phyloP scores from a whole-genome alignment of 2,113 vertebrate genomes.

The Acrocephalus kingi region DNA sequence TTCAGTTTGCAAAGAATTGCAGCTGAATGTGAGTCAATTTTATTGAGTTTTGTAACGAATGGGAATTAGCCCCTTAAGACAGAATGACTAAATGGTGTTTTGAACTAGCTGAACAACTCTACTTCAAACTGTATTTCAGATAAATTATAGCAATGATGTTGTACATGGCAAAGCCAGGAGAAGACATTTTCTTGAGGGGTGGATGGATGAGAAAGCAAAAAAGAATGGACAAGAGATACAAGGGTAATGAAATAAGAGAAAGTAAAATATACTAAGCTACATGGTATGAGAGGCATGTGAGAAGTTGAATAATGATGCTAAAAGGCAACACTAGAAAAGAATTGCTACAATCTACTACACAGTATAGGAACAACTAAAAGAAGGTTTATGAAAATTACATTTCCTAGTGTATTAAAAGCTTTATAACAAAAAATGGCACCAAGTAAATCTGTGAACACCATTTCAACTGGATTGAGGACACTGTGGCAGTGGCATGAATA shows the following conservation, averaged over 20 bases:
- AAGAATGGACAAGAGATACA: not conserved
- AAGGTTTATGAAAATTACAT: not conserved
- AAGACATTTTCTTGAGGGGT: not conserved
- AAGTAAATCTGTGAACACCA: not conserved
- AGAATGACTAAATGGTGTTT: not conserved
- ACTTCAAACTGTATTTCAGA: not conserved
- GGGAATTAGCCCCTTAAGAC: not conserved
- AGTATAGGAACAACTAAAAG: not conserved
- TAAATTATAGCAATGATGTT: not conserved
- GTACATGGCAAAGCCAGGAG: not conserved
- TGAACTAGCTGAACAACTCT: not conserved
- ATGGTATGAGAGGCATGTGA: not conserved
- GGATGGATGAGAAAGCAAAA: constrained; percentile 8
- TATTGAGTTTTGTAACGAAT: not conserved
- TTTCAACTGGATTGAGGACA: not conserved
- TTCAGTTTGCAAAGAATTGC: not conserved
- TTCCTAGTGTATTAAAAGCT: not conserved
- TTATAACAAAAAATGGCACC: not conserved
- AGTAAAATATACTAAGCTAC: constrained; percentile 16
- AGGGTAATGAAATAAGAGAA: not conserved
- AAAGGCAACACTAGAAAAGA: not conserved
- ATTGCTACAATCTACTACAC: not conserved
- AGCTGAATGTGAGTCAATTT: not conserved
- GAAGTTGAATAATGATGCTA: not conserved
- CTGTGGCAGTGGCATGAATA: not conserved